These are phyloP conservation scores for Diaphora mendica DNA, from an alignment of 2,888 invertebrate genomes.

Conservation along the genomic window DNA sequence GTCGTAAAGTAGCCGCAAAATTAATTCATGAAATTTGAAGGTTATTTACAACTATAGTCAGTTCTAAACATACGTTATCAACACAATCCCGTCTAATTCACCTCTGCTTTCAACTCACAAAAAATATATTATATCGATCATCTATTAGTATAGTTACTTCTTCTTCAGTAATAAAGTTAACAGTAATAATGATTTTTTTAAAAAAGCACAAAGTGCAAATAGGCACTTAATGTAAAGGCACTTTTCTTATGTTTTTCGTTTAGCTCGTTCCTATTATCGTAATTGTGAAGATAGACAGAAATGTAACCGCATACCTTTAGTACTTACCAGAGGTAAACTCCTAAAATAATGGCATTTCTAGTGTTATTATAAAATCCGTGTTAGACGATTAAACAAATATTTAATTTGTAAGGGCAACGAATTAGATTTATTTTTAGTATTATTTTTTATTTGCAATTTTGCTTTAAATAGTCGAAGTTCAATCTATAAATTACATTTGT, in stretches of 20 bases:
- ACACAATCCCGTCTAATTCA: background rate
- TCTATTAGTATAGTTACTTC: background rate
- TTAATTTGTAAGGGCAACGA: background rate
- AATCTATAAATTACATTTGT: background rate
- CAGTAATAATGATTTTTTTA: background rate
- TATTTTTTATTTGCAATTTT: background rate
- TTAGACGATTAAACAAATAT: background rate
- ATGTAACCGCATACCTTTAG: background rate
- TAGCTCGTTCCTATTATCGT: constrained; percentile 11
- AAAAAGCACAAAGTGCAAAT: background rate
- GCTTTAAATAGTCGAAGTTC: background rate
- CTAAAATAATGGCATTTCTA: background rate
- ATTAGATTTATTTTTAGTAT: background rate
- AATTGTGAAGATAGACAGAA: background rate
- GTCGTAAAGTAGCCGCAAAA: background rate
- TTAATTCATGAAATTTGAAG: too few relatives aligned
- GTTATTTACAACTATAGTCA: background rate
- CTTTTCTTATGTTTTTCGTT: background rate
- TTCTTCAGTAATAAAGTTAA: background rate
- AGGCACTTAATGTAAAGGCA: background rate
- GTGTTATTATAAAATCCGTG: background rate
- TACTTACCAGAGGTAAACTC: background rate
- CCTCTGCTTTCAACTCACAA: background rate
- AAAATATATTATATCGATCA: background rate
- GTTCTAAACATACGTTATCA: background rate